Evolutionary conservation across 2,888 invertebrate species (phyloP).

Genomic region (Drosophila anceps): DNA sequence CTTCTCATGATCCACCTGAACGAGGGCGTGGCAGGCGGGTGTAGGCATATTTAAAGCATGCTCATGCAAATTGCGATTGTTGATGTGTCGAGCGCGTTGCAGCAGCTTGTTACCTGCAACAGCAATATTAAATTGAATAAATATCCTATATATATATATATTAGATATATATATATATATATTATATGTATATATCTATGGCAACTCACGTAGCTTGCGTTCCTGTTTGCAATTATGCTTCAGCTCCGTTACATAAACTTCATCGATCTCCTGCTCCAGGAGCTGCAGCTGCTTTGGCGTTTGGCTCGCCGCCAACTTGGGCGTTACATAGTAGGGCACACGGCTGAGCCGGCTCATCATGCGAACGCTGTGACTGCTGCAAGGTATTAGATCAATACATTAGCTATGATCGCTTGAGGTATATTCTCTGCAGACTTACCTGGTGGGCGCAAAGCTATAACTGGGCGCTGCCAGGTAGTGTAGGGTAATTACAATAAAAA

Average conservation of each 20-base stretch:
- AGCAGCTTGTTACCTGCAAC: conserved; percentile 64
- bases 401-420: not conserved
- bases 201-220: conserved; percentile 65
- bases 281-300: conserved; percentile 39
- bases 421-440: conserved; percentile 64
- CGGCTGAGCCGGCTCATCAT: conserved; percentile 91
- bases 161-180: no score
- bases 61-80: conserved; percentile 49
- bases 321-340: conserved; percentile 97
- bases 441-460: conserved; percentile 92
- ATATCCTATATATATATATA: not conserved
- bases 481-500: conserved; percentile 88
- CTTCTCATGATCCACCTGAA: conserved; percentile 34
- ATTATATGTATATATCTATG: no score
- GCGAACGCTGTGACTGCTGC: conserved; percentile 85
- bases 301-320: conserved; percentile 88
- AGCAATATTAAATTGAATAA: not conserved
- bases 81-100: conserved; percentile 54
- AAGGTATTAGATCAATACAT: not conserved
- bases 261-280: conserved; percentile 64
- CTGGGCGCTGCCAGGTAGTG: conserved; percentile 87
- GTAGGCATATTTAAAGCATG: conserved; percentile 61
- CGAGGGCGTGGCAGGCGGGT: conserved; percentile 59
- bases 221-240: conserved; percentile 66
- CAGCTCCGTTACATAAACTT: conserved; percentile 55